Conservation (phyloP, 2,797 vertebrate species). For the Crax fasciolata region DNA sequence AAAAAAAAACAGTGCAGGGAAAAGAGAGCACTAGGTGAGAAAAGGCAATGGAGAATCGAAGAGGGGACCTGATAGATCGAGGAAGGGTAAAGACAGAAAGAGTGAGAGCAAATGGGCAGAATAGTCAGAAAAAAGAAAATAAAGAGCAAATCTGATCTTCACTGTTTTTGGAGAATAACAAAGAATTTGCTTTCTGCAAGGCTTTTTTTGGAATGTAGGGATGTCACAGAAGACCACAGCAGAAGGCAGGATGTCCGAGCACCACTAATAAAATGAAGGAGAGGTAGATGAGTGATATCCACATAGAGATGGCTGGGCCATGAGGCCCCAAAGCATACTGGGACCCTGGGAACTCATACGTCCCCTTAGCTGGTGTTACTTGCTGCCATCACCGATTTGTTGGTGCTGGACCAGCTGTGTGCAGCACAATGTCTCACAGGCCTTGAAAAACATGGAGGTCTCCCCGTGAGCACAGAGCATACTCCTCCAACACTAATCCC, state of each 20-base stretch:
- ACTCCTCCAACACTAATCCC: rapidly evolving
- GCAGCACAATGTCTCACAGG: not conserved
- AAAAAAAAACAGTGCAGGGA: not conserved
- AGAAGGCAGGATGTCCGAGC: not conserved
- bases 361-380: not conserved
- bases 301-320: not conserved
- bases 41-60: not conserved
- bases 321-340: not conserved
- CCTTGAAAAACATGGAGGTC: not conserved
- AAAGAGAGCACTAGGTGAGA: not conserved
- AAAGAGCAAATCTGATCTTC: not conserved
- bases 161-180: not conserved
- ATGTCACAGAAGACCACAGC: not conserved
- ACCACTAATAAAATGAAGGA: not conserved
- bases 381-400: not conserved
- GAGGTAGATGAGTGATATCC: not conserved
- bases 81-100: not conserved
- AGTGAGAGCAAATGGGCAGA: not conserved
- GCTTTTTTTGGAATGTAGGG: not conserved
- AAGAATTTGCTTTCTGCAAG: not conserved
- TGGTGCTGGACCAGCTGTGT: not conserved
- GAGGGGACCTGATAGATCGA: not conserved
- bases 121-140: not conserved
- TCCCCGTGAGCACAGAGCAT: not conserved
- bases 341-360: rapidly evolving